phyloP scores from a whole-genome alignment of 2,888 invertebrate species.

The Craniophora ligustri region DNA sequence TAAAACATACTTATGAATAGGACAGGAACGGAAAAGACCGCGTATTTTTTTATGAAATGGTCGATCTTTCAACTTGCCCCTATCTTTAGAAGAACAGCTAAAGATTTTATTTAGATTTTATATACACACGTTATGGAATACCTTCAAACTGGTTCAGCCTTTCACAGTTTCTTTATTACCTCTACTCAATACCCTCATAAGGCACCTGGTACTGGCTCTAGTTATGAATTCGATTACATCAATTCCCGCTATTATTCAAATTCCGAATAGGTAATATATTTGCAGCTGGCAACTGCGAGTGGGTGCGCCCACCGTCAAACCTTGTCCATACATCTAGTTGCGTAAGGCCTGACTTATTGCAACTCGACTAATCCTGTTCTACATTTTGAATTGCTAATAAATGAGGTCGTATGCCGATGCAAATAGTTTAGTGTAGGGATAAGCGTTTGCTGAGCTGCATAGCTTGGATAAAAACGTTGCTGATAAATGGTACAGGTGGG shows the following conservation, averaged over 20 bases:
- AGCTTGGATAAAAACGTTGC: slow-evolving; percentile 38
- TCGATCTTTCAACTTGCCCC: too few species aligned
- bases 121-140: background rate
- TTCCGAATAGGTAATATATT: slow-evolving; percentile 56
- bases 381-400: slow-evolving; percentile 56
- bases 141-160: background rate
- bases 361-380: slow-evolving; percentile 54
- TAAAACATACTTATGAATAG: too few species aligned
- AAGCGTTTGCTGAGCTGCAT: slow-evolving; percentile 21
- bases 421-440: slow-evolving; percentile 51
- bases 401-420: slow-evolving; percentile 49
- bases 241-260: slow-evolving; percentile 53
- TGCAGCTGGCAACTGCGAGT: slow-evolving; percentile 58
- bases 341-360: slow-evolving; percentile 50
- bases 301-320: slow-evolving; percentile 60
- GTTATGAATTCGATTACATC: slow-evolving; percentile 50
- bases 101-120: too few species aligned
- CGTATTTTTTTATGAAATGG: too few species aligned
- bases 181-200: slow-evolving; percentile 50
- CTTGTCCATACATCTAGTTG: slow-evolving; percentile 51
- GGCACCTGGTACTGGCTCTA: slow-evolving; percentile 30
- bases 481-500: slow-evolving; percentile 28
- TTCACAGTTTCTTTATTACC: background rate
- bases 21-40: too few species aligned
- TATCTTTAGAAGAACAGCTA: too few species aligned